phyloP scores from a whole-genome alignment of 2,888 invertebrate species.

The Caenorhabditis sinica region DNA sequence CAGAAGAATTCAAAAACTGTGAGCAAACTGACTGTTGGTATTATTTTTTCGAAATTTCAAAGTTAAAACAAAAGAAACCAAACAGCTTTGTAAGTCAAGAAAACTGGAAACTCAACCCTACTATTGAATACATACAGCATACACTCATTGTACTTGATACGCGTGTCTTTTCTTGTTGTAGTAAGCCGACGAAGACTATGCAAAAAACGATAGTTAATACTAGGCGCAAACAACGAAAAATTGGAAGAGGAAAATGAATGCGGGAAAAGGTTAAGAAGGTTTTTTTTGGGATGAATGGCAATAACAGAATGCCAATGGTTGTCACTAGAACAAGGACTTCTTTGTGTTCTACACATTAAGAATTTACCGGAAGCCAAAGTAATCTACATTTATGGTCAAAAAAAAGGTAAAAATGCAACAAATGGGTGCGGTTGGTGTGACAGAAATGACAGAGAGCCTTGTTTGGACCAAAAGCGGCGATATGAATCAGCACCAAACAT shows the following conservation, averaged over 20 bases:
- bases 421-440: conserved; percentile 26
- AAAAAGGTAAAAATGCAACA: background rate
- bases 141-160: conserved; percentile 43
- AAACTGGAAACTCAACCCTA: conserved; percentile 41
- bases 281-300: conserved; percentile 2
- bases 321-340: background rate
- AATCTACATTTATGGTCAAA: background rate
- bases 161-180: conserved; percentile 46
- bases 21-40: background rate
- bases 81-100: background rate
- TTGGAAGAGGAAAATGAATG: background rate
- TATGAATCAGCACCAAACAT: conserved; percentile 50
- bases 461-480: background rate
- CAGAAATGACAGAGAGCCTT: conserved; percentile 16
- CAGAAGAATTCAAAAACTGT: background rate
- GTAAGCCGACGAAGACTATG: conserved; percentile 59
- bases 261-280: conserved; percentile 4
- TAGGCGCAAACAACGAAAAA: conserved; percentile 45
- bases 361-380: too few relatives aligned
- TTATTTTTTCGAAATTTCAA: conserved; percentile 16
- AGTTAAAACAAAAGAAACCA: conserved; percentile 21
- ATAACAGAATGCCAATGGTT: conserved; percentile 9
- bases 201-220: conserved; percentile 53
- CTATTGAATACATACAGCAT: conserved; percentile 32
- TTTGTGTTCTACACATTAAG: too few relatives aligned